phyloP scores from a whole-genome alignment of 30 jellyfish, hydroid and myxozoan species.

The Hydractinia echinata region DNA sequence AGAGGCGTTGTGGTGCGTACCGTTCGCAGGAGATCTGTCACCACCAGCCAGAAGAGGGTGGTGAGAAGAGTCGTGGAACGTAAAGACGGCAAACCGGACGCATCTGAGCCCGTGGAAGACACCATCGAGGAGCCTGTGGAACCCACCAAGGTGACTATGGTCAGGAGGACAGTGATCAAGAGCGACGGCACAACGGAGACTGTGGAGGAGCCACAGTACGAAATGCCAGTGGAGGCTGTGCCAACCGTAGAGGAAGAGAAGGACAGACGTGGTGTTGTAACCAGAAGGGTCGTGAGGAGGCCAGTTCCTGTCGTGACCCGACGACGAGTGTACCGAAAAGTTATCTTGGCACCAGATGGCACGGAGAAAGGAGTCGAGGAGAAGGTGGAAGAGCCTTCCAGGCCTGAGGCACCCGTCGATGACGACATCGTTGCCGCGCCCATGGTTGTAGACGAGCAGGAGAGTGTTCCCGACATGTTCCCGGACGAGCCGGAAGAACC shows the following conservation, averaged over 20 bases:
- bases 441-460: constrained; percentile 8
- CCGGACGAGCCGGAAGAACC: constrained; percentile 41
- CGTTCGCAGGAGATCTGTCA: constrained; percentile 54
- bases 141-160: constrained; percentile 47
- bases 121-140: constrained; percentile 53
- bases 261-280: constrained; percentile 54
- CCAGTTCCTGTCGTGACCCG: constrained; percentile 50
- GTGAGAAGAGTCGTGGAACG: constrained; percentile 51
- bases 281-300: constrained; percentile 33
- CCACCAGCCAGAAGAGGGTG: constrained; percentile 57
- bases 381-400: constrained; percentile 42
- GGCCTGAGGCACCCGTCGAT: constrained; percentile 16
- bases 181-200: constrained; percentile 44
- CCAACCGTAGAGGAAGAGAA: constrained; percentile 63
- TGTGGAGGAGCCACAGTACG: constrained; percentile 67
- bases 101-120: constrained; percentile 62
- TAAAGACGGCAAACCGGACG: constrained; percentile 59
- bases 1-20: constrained; percentile 57
- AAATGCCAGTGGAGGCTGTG: constrained; percentile 52
- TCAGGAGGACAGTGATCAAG: constrained; percentile 35
- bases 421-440: constrained; percentile 22
- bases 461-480: constrained; percentile 15
- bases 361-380: constrained; percentile 57
- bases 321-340: constrained; percentile 55
- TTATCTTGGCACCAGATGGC: constrained; percentile 48